A percentile compares a stretch with the other conserved stretches of the same genome.
Conservation (phyloP, 2,797 vertebrate species). For the Myotis findleyi region DNA sequence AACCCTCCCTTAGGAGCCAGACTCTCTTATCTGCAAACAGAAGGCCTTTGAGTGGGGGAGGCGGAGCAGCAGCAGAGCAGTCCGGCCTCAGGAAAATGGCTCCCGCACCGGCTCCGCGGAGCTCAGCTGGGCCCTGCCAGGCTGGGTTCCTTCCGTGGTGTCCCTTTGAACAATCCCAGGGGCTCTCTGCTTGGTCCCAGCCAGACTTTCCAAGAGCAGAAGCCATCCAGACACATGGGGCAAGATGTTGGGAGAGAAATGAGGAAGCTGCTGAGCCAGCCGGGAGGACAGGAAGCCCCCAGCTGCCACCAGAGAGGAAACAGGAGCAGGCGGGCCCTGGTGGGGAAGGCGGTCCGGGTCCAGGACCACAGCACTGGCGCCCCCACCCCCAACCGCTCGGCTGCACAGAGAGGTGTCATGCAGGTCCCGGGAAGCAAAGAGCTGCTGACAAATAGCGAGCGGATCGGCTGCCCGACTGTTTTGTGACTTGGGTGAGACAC, state of each 20-base stretch:
- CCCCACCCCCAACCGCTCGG: background rate
- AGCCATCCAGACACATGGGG: constrained; percentile 22
- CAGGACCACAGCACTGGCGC: background rate
- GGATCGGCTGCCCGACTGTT: accelerated
- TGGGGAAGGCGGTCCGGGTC: too few species aligned
- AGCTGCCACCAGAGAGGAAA: constrained; percentile 20
- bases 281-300: constrained; percentile 28
- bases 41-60: background rate
- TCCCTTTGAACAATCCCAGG: background rate
- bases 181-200: background rate
- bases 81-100: background rate
- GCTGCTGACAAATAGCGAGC: background rate
- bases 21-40: background rate
- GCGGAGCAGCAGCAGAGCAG: background rate
- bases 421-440: background rate
- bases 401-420: background rate
- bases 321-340: background rate
- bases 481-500: background rate
- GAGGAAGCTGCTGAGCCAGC: constrained; percentile 42
- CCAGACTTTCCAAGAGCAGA: background rate
- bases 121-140: background rate
- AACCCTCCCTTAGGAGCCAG: background rate
- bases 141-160: background rate
- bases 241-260: background rate
- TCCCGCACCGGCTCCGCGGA: background rate